Evolutionary conservation across 1,140 invertebrate species (phyloP).

Genomic region (Saccostrea glomerata): DNA sequence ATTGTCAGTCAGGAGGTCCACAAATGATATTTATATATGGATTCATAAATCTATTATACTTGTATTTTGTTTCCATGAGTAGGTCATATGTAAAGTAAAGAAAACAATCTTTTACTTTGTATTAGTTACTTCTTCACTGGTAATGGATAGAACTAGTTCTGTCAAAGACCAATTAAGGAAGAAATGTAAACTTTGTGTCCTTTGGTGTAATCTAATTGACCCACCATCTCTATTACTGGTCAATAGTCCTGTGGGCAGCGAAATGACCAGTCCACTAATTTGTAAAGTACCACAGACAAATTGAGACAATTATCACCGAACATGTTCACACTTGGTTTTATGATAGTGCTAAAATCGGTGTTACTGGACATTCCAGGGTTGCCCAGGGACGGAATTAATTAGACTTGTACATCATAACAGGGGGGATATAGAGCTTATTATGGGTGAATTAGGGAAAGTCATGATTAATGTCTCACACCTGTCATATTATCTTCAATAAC

Average conservation of each 20-base stretch:
- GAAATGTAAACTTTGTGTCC: background rate
- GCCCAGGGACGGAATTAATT: constrained; percentile 18
- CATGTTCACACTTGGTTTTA: constrained; percentile 26
- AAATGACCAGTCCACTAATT: constrained; percentile 12
- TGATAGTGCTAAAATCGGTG: constrained; percentile 22
- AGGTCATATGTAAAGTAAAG: too few species aligned
- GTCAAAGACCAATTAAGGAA: background rate
- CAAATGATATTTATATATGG: too few species aligned
- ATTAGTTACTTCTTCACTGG: too few species aligned
- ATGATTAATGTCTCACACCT: background rate
- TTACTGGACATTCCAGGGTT: background rate
- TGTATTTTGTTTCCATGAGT: too few species aligned
- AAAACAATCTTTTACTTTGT: too few species aligned
- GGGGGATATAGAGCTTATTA: constrained; percentile 18
- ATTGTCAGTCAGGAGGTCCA: too few species aligned
- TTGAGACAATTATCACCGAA: constrained; percentile 30
- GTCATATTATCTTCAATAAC: constrained; percentile 30
- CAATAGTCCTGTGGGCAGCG: constrained; percentile 6
- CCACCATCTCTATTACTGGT: background rate
- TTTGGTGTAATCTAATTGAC: background rate
- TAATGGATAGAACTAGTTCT: background rate
- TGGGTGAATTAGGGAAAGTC: background rate
- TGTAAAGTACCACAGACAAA: constrained; percentile 20
- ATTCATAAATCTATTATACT: too few species aligned
- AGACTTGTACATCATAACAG: background rate